A percentile compares a stretch with the other conserved stretches of the same genome.
Conservation (phyloP, 2,113 vertebrate species). For the Himantopus leucocephalus region DNA sequence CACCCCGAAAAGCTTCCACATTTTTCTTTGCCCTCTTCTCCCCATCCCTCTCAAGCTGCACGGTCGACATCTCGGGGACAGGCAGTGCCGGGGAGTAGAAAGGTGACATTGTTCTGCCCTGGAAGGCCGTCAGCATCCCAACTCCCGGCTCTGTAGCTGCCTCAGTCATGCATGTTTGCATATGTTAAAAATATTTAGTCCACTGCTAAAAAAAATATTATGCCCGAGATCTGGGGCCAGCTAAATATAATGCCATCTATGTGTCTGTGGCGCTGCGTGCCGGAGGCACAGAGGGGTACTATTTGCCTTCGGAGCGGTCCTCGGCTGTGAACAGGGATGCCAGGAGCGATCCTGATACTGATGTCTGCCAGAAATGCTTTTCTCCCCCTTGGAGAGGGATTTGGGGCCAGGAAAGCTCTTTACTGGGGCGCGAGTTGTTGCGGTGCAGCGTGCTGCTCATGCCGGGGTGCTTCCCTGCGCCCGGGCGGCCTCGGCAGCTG, state of each 20-base stretch:
- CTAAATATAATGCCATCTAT: constrained; percentile 62
- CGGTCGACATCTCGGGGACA: background rate
- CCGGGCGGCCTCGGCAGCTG: background rate
- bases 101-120: constrained; percentile 37
- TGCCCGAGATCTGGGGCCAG: constrained; percentile 56
- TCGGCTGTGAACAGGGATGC: background rate
- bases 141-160: background rate
- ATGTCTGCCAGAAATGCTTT: background rate
- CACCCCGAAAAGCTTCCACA: background rate
- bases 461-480: background rate
- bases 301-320: background rate
- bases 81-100: background rate
- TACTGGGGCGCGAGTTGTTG: background rate
- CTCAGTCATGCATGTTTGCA: constrained; percentile 58
- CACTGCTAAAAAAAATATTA: constrained; percentile 72
- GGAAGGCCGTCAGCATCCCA: constrained; percentile 10
- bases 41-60: background rate
- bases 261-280: constrained; percentile 11
- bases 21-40: background rate
- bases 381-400: fast-evolving
- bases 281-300: constrained; percentile 37
- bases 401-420: background rate
- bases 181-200: constrained; percentile 73
- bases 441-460: background rate
- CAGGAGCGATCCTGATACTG: background rate